Evolutionary conservation across 1,140 invertebrate species (phyloP), one percentile per base, ranked within the genome.

Genomic region (Zelostemma sp.): DNA sequence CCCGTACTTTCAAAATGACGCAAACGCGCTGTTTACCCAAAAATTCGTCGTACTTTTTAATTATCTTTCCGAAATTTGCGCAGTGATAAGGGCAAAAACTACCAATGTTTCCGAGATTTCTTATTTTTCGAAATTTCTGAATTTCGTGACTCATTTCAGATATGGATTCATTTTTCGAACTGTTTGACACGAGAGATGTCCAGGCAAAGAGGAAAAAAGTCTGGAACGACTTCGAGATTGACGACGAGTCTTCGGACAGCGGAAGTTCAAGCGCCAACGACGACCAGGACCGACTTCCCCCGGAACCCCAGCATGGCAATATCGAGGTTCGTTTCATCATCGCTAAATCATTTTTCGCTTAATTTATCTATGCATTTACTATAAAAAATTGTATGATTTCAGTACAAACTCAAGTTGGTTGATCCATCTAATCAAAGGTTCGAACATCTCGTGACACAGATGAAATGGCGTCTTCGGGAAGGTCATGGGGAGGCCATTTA

Each of bases 401-500:
- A 97, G 83, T 97, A 97, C 80, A 97, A 97, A 85, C 81, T 97
- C 43, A 97, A 97, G 78, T 84, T 96, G 53, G 90, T 96, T 1
- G 93, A 91, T 83, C 93, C 93, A 1, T 93, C 93, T 6, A 91
- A 91, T 82, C 90, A 93, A 72, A 86, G 94, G 45, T 95, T 97
- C 79, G 93, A 96, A 82, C 93, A 95, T 82, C 83, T 97, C 19
- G 94, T 96, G 0, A 96, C 95, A 0, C 95, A 97, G 88, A 90
- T 96, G 88, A 95, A 96, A 86, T 96, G 95, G 95, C 87, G 94
- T 9, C 86, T 96, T 6, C 88, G 92, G 0, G 94, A 95, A 76
- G 95, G 95, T 9, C 92, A 94, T 53, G 97, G 97, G 4, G 95
- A 97, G 82, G 96, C 96, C 0, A 95, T 99, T 68, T 99, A 99